A percentile compares a stretch with the other conserved stretches of the same genome.
phyloP scores from a whole-genome alignment of 2,888 invertebrate genomes.

The Cheilosia grossa region DNA sequence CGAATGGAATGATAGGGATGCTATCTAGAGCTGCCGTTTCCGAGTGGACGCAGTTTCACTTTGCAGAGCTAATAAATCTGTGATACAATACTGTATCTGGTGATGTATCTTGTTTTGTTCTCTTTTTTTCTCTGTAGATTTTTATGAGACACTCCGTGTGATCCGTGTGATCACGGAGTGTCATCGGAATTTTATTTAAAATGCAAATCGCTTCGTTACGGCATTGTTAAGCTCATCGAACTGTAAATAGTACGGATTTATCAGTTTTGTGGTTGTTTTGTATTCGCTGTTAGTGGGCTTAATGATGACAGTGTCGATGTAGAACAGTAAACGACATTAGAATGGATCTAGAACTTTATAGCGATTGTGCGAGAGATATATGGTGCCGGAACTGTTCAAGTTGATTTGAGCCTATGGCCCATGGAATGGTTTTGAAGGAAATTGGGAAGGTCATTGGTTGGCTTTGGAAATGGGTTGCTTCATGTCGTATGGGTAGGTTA shows the following conservation, averaged over 20 bases:
- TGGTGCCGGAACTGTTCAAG: conserved; percentile 16
- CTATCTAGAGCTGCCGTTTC: too few species aligned
- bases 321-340: conserved; percentile 20
- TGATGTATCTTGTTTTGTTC: too few species aligned
- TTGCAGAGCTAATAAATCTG: neutral
- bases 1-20: too few species aligned
- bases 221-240: conserved; percentile 37
- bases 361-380: conserved; percentile 23
- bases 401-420: conserved; percentile 3
- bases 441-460: too few species aligned
- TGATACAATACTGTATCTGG: neutral
- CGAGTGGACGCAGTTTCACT: neutral
- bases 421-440: too few species aligned
- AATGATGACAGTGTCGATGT: conserved; percentile 31
- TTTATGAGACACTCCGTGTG: neutral
- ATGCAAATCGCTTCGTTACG: conserved; percentile 46
- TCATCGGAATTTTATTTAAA: conserved; percentile 50
- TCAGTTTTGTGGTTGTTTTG: conserved; percentile 38
- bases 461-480: too few species aligned
- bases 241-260: conserved; percentile 50
- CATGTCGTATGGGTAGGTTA: too few species aligned
- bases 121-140: neutral
- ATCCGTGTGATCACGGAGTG: conserved; percentile 40
- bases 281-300: conserved; percentile 19
- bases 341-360: conserved; percentile 42